Base-by-base conservation (phyloP, 2,888 invertebrate genomes). In the Drosophila mercatorum region DNA sequence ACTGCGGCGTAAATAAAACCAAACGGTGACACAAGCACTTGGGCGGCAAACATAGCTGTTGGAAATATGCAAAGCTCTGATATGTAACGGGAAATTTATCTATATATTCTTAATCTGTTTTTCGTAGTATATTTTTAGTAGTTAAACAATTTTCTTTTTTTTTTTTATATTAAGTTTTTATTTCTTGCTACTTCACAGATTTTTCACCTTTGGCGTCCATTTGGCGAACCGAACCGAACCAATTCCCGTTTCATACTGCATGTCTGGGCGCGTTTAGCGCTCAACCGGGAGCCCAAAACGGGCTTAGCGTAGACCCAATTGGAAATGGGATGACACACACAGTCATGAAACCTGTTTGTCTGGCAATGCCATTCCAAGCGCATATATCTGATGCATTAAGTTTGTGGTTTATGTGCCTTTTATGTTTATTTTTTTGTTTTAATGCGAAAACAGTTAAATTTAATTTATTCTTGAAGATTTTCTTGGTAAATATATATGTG, bases 191-290 rank as follows among this genome's bases (percentile, higher is more conserved):
- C 40, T 55, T 41, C 14, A 22, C 56, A 66, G 68, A 56, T n/a
- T 78, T 58, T 72, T 60, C 75, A 72, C 77, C 80, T 86, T 75
- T 71, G 63, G 36, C 66, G 83, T 80, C 56, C 72, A 81, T 77
- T 77, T 69, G 58, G 74, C 88, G 90, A 84, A 90, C 92, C 87
- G 90, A 75, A 78, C 81, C 81, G 80, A 75, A 80, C 80, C 75
- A 90, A 87, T 86, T 91, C 89, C 89, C 90, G 91, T 84, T 89
- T 90, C 77, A 70, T 83, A 91, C 91, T 91, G 90, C 70, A 74
- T 46, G 70, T 73, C 76, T 79, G 85, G 82, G 76, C 68, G 68
- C 88, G 57, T 58, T 74, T 49, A 61, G 52, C 75, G 62, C 41
- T 78, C 87, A 72, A 62, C 69, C 81, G 87, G 83, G 80, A 83